Conservation (phyloP, 2,113 vertebrate genomes). For the Anas platyrhynchos region DNA sequence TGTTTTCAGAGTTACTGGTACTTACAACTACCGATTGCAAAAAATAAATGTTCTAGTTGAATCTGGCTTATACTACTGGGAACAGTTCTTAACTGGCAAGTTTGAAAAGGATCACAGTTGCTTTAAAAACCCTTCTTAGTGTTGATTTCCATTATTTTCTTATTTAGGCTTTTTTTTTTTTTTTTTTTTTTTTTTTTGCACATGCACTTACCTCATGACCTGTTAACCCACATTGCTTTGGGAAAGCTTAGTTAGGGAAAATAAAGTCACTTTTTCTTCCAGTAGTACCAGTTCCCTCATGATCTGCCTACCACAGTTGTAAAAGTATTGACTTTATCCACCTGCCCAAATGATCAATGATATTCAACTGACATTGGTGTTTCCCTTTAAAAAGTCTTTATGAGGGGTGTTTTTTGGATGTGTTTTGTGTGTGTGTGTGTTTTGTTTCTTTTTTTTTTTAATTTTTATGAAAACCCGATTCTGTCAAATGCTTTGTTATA, state of each 20-base stretch:
- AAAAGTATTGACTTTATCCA: neutral
- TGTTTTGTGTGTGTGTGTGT: no score
- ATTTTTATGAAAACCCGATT: neutral
- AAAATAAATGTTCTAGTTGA: neutral
- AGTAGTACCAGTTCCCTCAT: neutral
- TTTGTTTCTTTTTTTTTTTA: neutral
- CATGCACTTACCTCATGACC: neutral
- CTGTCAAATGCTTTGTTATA: neutral
- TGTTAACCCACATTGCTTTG: neutral
- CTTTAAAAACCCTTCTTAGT: neutral
- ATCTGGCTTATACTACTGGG: neutral
- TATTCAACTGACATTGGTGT: neutral
- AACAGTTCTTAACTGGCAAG: neutral
- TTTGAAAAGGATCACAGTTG: neutral
- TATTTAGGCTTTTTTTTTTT: neutral
- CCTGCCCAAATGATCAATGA: neutral
- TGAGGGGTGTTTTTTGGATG: neutral
- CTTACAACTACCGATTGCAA: neutral
- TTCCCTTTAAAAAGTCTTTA: neutral
- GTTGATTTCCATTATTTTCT: neutral
- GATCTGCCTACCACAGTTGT: neutral
- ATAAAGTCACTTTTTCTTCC: neutral
- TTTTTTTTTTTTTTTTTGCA: neutral
- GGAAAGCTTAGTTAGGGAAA: neutral
- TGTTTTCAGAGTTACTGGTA: neutral